Evolutionary conservation across 2,797 vertebrate genomes (phyloP).

Genomic region (Podargus strigoides): DNA sequence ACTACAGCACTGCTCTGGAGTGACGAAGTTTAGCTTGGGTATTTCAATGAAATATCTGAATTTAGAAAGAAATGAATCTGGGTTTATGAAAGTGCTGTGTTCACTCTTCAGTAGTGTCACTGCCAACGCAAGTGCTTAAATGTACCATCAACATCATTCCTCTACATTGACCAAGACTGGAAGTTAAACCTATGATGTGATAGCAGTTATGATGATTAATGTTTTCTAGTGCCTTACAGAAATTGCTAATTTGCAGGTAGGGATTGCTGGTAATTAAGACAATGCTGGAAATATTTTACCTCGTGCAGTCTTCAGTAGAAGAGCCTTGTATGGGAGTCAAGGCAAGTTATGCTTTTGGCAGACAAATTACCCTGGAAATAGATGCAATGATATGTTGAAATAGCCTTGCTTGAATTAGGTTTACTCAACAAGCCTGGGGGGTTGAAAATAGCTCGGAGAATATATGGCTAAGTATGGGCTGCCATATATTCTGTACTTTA

Average conservation of each 20-base stretch:
- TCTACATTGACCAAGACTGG: neutral
- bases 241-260: neutral
- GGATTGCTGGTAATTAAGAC: neutral
- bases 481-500: neutral
- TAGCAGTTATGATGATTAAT: neutral
- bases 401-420: neutral
- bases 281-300: neutral
- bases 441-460: neutral
- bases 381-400: neutral
- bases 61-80: neutral
- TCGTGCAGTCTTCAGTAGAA: neutral
- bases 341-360: neutral
- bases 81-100: neutral
- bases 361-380: neutral
- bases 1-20: neutral
- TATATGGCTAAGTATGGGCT: neutral
- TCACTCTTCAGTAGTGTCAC: neutral
- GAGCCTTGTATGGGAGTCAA: neutral
- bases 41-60: neutral
- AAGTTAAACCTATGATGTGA: neutral
- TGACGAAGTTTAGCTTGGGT: neutral
- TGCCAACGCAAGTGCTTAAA: neutral
- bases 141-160: neutral
- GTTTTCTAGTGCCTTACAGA: neutral
- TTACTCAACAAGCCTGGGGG: neutral